phyloP scores from a whole-genome alignment of 1,140 invertebrate genomes.

The Neodiprion lecontei region DNA sequence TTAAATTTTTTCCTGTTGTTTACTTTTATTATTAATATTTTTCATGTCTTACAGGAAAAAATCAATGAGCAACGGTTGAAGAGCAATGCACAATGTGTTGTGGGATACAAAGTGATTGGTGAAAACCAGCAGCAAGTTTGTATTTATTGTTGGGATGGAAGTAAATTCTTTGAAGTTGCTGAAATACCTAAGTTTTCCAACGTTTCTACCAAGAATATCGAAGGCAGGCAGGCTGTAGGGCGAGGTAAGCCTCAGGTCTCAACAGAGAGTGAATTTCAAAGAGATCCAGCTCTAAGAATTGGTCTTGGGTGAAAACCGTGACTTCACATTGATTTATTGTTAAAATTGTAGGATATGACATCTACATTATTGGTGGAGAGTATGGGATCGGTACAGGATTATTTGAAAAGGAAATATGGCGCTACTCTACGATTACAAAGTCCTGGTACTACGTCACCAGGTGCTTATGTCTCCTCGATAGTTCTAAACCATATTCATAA shows the following conservation, averaged over 20 bases:
- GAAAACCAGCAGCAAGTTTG: background rate
- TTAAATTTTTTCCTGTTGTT: background rate
- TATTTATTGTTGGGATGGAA: background rate
- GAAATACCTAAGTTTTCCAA: background rate
- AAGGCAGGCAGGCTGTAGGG: background rate
- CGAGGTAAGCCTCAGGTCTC: background rate
- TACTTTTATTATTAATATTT: no score
- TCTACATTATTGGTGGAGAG: background rate
- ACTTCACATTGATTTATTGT: no score
- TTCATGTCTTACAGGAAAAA: background rate
- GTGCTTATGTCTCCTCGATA: background rate
- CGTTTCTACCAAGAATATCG: background rate
- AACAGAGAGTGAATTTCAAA: no score
- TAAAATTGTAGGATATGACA: background rate
- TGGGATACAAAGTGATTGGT: background rate
- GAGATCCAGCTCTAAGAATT: no score
- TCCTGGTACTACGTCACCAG: constrained; percentile 3
- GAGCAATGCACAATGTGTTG: background rate
- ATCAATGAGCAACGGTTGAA: background rate
- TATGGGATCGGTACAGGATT: background rate
- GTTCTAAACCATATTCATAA: no score
- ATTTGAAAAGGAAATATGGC: background rate
- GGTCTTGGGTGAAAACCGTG: no score
- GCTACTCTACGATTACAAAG: background rate
- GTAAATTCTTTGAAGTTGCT: background rate